phyloP scores from a whole-genome alignment of 2,113 vertebrate species.

The Cariama cristata region DNA sequence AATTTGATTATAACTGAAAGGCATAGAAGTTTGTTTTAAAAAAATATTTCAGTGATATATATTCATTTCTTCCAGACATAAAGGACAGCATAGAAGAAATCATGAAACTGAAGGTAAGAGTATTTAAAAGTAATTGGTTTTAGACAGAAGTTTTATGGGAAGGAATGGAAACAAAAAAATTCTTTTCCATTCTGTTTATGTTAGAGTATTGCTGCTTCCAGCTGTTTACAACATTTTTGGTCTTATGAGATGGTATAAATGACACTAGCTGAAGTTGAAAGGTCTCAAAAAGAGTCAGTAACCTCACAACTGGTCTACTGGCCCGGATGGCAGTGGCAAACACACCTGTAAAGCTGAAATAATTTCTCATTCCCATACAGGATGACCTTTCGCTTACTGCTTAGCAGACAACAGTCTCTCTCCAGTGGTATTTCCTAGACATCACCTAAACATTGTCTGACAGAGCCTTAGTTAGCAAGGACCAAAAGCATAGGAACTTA shows the following conservation, averaged over 20 bases:
- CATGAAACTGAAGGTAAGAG: background rate
- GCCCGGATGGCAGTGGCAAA: background rate
- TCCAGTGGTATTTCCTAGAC: background rate
- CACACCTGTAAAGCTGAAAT: background rate
- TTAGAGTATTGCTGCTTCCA: background rate
- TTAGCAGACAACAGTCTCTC: background rate
- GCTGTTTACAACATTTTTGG: background rate
- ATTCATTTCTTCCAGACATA: background rate
- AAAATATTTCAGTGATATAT: background rate
- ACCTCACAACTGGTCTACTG: background rate
- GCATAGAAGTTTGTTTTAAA: background rate
- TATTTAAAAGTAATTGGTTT: background rate
- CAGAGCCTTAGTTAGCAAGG: background rate
- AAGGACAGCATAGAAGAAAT: background rate
- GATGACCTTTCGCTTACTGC: background rate
- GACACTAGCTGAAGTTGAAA: slow-evolving; percentile 25
- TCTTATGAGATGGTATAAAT: background rate
- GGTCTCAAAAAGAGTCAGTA: slow-evolving; percentile 22
- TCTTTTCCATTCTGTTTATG: background rate
- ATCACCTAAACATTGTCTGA: background rate
- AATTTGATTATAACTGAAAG: background rate
- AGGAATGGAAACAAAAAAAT: background rate
- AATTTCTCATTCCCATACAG: background rate
- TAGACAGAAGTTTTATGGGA: background rate
- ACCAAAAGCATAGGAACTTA: background rate